A percentile compares a stretch with the other conserved stretches of the same genome.
phyloP scores from a whole-genome alignment of 1,140 invertebrate species.

The Neodiprion lecontei region DNA sequence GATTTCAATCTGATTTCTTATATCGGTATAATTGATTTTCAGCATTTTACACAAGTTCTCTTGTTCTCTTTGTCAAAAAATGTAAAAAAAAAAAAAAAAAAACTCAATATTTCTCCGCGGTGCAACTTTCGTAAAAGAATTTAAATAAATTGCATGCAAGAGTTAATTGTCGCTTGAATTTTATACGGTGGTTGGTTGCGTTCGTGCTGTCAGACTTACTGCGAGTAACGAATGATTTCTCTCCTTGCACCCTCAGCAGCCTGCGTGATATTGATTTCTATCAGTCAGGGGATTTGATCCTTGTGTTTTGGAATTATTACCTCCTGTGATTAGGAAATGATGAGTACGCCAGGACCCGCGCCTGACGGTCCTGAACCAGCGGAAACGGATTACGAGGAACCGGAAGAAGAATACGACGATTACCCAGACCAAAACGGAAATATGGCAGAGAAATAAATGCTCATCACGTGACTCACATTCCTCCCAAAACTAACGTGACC shows the following conservation, averaged over 20 bases:
- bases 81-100: no score
- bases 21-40: no score
- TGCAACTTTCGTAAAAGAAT: no score
- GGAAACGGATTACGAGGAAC: conserved; percentile 56
- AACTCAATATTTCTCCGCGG: no score
- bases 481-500: conserved; percentile 40
- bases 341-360: conserved; percentile 48
- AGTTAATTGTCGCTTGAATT: no score
- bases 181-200: no score
- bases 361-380: conserved; percentile 59
- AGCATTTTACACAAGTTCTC: no score
- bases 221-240: no score
- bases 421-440: conserved; percentile 56
- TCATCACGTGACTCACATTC: conserved; percentile 43
- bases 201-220: no score
- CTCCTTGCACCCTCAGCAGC: not conserved
- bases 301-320: not conserved
- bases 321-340: conserved; percentile 44
- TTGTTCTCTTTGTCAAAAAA: no score
- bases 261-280: not conserved
- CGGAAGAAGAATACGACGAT: conserved; percentile 55
- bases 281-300: not conserved
- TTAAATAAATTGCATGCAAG: no score
- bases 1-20: no score
- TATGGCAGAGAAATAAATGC: conserved; percentile 57